A percentile compares a stretch with the other conserved stretches of the same genome.
phyloP scores from a whole-genome alignment of 2,888 invertebrate genomes.

The Neria commutata region DNA sequence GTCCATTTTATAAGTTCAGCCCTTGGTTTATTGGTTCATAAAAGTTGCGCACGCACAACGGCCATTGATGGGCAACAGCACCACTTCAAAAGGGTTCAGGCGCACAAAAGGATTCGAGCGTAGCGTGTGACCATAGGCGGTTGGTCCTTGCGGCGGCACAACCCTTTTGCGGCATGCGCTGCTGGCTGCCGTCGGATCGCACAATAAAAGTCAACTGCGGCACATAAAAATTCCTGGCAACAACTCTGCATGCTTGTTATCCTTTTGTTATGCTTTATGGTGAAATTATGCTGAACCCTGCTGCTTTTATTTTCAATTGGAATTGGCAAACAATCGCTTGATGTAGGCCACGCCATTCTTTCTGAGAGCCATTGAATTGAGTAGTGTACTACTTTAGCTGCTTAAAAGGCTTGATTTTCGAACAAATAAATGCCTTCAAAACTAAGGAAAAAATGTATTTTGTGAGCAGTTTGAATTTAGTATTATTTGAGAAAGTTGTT shows the following conservation, averaged over 20 bases:
- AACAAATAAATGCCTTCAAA: no score
- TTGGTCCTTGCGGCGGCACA: not conserved
- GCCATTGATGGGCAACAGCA: not conserved
- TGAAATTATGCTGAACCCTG: not conserved
- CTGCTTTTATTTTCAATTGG: constrained; percentile 9
- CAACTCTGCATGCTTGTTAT: no score
- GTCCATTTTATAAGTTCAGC: not conserved
- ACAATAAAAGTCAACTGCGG: constrained; percentile 15
- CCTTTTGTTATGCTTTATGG: constrained; percentile 1
- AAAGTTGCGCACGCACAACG: not conserved
- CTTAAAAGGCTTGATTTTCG: no score
- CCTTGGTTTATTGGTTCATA: not conserved
- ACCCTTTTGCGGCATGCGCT: constrained; percentile 5
- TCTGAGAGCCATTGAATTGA: no score
- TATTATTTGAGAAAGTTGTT: no score
- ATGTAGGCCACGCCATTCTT: no score
- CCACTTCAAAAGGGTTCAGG: not conserved
- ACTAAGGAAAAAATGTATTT: no score
- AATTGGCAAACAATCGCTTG: constrained; percentile 10
- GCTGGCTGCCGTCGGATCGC: not conserved
- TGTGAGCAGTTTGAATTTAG: no score
- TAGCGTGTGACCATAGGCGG: no score
- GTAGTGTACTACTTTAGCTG: no score
- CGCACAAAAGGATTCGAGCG: no score
- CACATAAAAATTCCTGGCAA: not conserved